These are phyloP conservation scores for Globodera ellingtonae DNA, from an alignment of 1,140 invertebrate species.

Conservation along the genomic window DNA sequence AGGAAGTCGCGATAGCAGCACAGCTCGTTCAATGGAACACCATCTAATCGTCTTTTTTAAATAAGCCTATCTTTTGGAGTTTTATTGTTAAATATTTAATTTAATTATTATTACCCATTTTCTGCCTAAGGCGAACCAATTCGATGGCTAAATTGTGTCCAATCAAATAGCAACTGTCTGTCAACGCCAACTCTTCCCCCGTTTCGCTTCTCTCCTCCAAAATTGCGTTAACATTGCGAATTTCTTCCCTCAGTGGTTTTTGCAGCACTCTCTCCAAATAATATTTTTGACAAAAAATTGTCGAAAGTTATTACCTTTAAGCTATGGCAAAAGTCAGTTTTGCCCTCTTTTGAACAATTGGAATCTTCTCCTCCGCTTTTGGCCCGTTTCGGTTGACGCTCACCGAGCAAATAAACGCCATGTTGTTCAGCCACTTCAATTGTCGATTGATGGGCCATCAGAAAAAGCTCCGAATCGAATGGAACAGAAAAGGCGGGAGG, in stretches of 20 bases:
- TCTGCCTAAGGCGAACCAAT: slow-evolving; percentile 3
- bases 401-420: slow-evolving; percentile 21
- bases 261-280: neutral
- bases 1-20: slow-evolving; percentile 32
- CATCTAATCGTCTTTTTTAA: neutral
- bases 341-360: neutral
- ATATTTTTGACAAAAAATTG: neutral
- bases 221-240: slow-evolving; percentile 3
- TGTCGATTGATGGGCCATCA: slow-evolving; percentile 22
- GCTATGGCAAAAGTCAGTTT: neutral
- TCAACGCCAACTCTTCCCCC: slow-evolving; percentile 12
- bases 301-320: neutral
- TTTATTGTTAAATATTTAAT: neutral
- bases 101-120: slow-evolving; percentile 3
- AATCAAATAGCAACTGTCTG: slow-evolving; percentile 23
- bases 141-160: slow-evolving; percentile 3
- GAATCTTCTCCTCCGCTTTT: neutral
- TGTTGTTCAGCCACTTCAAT: slow-evolving; percentile 20
- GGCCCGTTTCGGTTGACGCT: neutral
- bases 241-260: neutral
- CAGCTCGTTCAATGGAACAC: slow-evolving; percentile 11
- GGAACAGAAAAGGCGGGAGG: slow-evolving; percentile 8
- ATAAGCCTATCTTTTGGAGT: neutral
- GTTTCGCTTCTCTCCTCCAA: neutral
- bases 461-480: neutral